Conservation (phyloP, 2,113 vertebrate genomes). For the Noctilio leporinus region DNA sequence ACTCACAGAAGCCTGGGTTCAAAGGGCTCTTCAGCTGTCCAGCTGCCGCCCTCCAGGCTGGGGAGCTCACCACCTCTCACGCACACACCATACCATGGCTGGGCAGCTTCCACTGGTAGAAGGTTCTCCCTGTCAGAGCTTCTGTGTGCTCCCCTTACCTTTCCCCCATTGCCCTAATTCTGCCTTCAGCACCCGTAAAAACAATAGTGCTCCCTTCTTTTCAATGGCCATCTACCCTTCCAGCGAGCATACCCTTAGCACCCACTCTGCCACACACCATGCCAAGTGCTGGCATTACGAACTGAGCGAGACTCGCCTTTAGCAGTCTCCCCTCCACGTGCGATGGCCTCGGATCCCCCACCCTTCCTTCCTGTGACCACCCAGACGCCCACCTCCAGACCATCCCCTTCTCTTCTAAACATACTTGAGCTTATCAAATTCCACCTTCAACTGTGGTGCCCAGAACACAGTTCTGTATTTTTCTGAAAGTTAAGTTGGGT, state of each 20-base stretch:
- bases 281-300: neutral
- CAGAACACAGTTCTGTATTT: neutral
- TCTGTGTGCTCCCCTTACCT: neutral
- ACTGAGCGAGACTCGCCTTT: neutral
- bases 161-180: neutral
- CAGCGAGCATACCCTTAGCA: neutral
- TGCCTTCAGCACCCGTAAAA: neutral
- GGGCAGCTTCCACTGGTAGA: neutral
- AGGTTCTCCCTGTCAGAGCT: neutral
- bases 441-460: neutral
- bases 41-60: neutral
- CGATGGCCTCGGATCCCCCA: neutral
- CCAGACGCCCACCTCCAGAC: neutral
- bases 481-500: neutral
- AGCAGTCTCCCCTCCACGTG: neutral
- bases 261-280: neutral
- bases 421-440: neutral
- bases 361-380: neutral
- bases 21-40: neutral
- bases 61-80: neutral
- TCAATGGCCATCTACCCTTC: neutral
- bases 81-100: neutral
- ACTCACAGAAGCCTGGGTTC: neutral
- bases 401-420: neutral
- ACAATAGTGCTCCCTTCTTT: neutral